Conservation (phyloP, 1,140 invertebrate genomes). For the Drosophila guanche region DNA sequence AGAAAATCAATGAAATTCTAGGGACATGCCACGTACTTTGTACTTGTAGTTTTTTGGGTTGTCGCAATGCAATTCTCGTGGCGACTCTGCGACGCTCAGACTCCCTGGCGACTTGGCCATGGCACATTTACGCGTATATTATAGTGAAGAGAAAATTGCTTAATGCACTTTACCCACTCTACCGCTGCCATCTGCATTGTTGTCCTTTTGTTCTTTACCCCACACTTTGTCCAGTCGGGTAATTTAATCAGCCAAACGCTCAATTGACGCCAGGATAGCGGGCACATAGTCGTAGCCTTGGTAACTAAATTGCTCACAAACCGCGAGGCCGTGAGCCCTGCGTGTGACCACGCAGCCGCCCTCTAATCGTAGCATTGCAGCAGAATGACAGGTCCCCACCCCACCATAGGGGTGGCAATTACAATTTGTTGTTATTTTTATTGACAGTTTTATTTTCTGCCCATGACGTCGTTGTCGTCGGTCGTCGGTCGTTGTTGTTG, state of each 20-base stretch:
- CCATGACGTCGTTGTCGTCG: slow-evolving; percentile 54
- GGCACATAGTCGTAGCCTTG: slow-evolving; percentile 58
- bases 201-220: slow-evolving; percentile 41
- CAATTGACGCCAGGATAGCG: slow-evolving; percentile 64
- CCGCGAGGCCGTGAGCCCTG: slow-evolving; percentile 41
- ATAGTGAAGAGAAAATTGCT: slow-evolving; percentile 45
- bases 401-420: neutral
- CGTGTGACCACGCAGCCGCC: slow-evolving; percentile 40
- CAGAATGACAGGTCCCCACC: neutral
- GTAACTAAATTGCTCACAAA: slow-evolving; percentile 52
- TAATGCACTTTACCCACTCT: slow-evolving; percentile 46
- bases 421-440: slow-evolving; percentile 62
- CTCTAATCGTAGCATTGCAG: slow-evolving; percentile 7
- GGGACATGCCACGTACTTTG: slow-evolving; percentile 8
- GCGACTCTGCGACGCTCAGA: slow-evolving; percentile 58
- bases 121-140: slow-evolving; percentile 9
- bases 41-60: slow-evolving; percentile 25
- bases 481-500: slow-evolving; percentile 1
- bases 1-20: slow-evolving; percentile 66
- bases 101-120: slow-evolving; percentile 50
- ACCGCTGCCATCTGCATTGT: slow-evolving; percentile 11
- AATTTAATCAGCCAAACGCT: slow-evolving; percentile 71
- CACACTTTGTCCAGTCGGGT: slow-evolving; percentile 49
- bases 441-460: slow-evolving; percentile 64
- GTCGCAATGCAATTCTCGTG: slow-evolving; percentile 57